Conservation (phyloP, 2,113 vertebrate genomes). For the Ranitomeya variabilis region DNA sequence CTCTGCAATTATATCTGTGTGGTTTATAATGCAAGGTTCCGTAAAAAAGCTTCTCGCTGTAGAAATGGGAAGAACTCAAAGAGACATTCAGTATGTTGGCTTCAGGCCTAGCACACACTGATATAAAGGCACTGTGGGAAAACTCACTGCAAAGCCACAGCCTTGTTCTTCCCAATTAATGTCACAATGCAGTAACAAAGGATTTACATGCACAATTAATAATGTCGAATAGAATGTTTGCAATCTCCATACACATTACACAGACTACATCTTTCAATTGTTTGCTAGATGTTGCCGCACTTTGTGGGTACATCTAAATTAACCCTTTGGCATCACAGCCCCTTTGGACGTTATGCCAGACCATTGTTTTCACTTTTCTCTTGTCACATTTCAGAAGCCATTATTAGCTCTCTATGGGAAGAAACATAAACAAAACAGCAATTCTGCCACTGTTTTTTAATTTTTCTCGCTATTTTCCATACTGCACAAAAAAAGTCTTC, state of each 20-base stretch:
- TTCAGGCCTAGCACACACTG: conserved; percentile 8
- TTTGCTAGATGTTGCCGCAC: not conserved
- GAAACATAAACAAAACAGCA: no score
- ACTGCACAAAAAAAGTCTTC: no score
- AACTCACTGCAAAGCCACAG: conserved; percentile 14
- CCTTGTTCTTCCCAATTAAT: conserved; percentile 19
- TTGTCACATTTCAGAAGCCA: no score
- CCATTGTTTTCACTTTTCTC: no score
- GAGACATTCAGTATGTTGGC: conserved; percentile 42
- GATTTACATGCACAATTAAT: conserved; percentile 2
- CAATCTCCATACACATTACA: not conserved
- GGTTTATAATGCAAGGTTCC: conserved; percentile 38
- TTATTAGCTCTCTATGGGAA: no score
- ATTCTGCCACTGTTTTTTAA: no score
- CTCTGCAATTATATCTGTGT: conserved; percentile 46
- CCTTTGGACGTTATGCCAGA: no score
- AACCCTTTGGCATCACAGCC: no score
- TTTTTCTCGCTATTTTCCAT: no score
- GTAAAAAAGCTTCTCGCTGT: conserved; percentile 23
- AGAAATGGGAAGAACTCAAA: conserved; percentile 46
- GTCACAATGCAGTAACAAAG: conserved; percentile 31
- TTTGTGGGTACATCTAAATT: not conserved
- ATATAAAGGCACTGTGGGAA: conserved; percentile 39
- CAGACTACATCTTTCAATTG: not conserved
- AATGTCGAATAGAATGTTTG: not conserved